These are phyloP conservation scores for Sebastes nivosus DNA, from an alignment of 2,797 vertebrate genomes.

Conservation along the genomic window DNA sequence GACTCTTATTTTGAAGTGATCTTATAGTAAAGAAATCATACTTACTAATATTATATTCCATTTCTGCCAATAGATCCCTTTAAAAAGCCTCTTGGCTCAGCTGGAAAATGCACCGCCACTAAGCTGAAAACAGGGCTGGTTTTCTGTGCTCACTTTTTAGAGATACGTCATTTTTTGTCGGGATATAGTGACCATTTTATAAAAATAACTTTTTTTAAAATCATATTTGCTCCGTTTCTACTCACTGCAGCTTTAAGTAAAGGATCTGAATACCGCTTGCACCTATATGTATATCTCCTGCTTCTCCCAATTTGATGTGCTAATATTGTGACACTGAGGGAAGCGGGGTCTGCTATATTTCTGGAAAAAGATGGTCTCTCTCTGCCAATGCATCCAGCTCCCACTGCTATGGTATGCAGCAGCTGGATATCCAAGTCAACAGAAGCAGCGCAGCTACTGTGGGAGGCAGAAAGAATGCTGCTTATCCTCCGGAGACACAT, in stretches of 20 bases:
- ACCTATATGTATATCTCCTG: neutral
- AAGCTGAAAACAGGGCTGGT: accelerated
- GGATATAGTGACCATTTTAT: too few relatives aligned
- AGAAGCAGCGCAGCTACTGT: constrained; percentile 2
- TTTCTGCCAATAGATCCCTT: too few relatives aligned
- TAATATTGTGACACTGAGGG: neutral
- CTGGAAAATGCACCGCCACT: too few relatives aligned
- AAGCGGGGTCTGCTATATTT: constrained; percentile 8
- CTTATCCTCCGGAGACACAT: constrained; percentile 30
- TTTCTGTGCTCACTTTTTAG: neutral
- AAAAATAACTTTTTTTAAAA: too few relatives aligned
- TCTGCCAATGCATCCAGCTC: neutral
- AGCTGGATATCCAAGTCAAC: constrained; percentile 20
- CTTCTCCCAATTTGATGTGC: neutral
- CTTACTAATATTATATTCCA: too few relatives aligned
- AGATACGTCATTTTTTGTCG: too few relatives aligned
- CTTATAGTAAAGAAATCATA: too few relatives aligned
- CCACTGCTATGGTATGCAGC: neutral
- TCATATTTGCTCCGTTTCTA: too few relatives aligned
- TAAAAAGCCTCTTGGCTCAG: too few relatives aligned
- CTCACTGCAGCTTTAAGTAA: neutral
- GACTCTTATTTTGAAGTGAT: too few relatives aligned
- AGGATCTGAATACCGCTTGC: neutral
- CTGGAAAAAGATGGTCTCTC: neutral
- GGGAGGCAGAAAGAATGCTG: constrained; percentile 20